Evolutionary conservation across 2,888 invertebrate genomes (phyloP), one percentile per base, ranked within the genome.

Genomic region (Hirtodrosophila trivittata): DNA sequence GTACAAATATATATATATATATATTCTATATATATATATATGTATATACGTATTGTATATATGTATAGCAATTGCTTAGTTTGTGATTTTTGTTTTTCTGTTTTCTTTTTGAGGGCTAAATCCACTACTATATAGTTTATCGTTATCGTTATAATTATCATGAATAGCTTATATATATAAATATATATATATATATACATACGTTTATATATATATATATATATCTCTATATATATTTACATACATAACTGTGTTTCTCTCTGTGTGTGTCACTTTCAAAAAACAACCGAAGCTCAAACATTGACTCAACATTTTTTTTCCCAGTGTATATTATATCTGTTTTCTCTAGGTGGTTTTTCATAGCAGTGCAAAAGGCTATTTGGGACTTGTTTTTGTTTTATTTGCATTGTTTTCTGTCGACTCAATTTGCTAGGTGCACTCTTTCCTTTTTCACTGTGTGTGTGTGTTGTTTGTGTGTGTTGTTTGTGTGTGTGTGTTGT

Each of bases 271-370:
- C 58, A 72, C 59, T 69, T 82, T 67, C n/a, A 68, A 56, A 78
- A 75, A 82, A 85, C 85, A 88, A 87, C 87, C 87, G 74, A 87
- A 87, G 86, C 87, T 87, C 83, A 88, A 87, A 76, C 67, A 74
- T 78, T 75, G 72, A 75, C 82, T 80, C 73, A 80, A 25, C 6
- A 4, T 28, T 46, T 38, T 56, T 43, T 43, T 30, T 42, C n/a
- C 21, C 25, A 45, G 21, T 66, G 28, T 7, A 10, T 35, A 47
- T 43, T 43, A 37, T 30, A 54, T 57, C 13, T 14, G 32, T 66
- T 64, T 47, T 66, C 46, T 83, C 77, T 86, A 77, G 86, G 86
- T 83, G 81, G 81, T 86, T 80, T 85, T n/a, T n/a, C 69, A 71
- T 86, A 86, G 86, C 81, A 86, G 81, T 82, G 86, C 81, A 86